Base-by-base conservation (phyloP, 2,797 vertebrate genomes). In the Diplodus sargus region DNA sequence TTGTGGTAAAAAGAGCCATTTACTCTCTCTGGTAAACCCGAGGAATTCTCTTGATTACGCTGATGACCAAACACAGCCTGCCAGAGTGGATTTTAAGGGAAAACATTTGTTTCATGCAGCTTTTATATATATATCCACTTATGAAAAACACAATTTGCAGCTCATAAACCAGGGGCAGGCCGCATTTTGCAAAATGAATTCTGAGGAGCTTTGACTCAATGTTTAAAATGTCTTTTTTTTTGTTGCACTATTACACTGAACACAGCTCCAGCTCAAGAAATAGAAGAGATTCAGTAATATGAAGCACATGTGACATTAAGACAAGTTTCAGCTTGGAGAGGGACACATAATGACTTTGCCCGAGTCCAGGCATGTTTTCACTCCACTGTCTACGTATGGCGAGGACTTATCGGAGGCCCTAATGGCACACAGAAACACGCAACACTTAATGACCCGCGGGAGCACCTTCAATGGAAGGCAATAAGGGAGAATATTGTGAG, bases 31-130 rank as follows among this genome's bases (percentile, higher is more conserved):
- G 82, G 81, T 90, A 73, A 88, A 92, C 75, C 77, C 11, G 20
- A 87, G 78, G 87, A 92, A 90, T 90, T 89, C 80, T 89, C 73
- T 73, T 87, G 84, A 92, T 93, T 91, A 85, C 67, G 48, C 67
- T 82, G 69, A 84, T 85, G 74, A 89, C 83, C 74, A 65, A 82
- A 85, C 62, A 75, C 25, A 66, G 72, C 80, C 73, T 12, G 60
- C 66, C 48, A 65, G 64, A 79, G 68, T 0, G 17, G 10, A 72
- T 82, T 87, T 74, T 47, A 81, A 83, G 65, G 49, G 65, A 69
- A 87, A 85, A 78, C 70, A 78, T 51, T 87, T 74, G 69, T 79
- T 79, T 78, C 20, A 62, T 56, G 64, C 49, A 60, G 52, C 67
- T 79, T 72, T 25, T 70, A 28, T 76, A 48, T 42, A 49, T 72